phyloP scores from a whole-genome alignment of 2,797 vertebrate genomes.

The Morus bassanus region DNA sequence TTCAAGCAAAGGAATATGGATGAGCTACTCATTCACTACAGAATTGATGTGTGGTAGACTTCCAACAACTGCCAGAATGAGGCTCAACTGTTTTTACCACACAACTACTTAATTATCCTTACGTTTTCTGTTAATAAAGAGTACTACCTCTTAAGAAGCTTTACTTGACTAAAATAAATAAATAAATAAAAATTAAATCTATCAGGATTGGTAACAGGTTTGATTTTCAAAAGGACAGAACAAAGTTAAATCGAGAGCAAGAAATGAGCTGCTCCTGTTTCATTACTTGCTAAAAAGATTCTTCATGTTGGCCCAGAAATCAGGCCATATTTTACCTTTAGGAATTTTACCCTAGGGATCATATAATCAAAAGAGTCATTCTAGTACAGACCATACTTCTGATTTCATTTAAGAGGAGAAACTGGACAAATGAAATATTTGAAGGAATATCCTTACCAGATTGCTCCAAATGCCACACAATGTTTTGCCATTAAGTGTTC shows the following conservation, averaged over 20 bases:
- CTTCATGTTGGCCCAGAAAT: not conserved
- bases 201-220: not conserved
- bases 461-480: not conserved
- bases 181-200: not conserved
- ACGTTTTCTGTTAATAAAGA: not conserved
- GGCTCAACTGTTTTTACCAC: not conserved
- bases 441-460: not conserved
- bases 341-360: not conserved
- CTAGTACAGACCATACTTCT: not conserved
- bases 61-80: not conserved
- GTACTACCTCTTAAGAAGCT: not conserved
- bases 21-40: not conserved
- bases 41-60: accelerated
- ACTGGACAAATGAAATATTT: not conserved
- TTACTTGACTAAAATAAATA: not conserved
- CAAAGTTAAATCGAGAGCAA: not conserved
- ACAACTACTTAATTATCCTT: not conserved
- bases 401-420: not conserved
- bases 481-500: not conserved
- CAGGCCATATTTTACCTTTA: not conserved
- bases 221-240: not conserved
- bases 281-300: not conserved
- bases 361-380: not conserved
- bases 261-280: not conserved
- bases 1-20: not conserved